These are phyloP conservation scores for Euspilapteryx auroguttella DNA, from an alignment of 2,888 invertebrate genomes.

Conservation along the genomic window DNA sequence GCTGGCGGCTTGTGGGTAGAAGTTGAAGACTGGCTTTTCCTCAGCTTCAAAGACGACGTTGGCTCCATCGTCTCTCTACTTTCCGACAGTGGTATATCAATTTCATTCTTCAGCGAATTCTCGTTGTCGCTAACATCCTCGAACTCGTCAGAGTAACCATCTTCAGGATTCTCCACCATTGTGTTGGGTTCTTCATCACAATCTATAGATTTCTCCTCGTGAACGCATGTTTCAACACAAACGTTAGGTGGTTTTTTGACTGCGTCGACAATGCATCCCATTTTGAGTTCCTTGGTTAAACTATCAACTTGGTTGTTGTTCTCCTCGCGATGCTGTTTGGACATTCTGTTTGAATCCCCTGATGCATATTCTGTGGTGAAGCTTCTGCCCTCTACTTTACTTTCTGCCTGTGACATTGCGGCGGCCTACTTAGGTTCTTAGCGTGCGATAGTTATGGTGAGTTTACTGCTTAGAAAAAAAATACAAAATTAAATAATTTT, in stretches of 20 bases:
- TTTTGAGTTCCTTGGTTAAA: conserved; percentile 39
- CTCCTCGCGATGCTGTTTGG: conserved; percentile 38
- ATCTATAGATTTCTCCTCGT: conserved; percentile 27
- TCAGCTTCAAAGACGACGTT: conserved; percentile 24
- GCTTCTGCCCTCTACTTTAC: conserved; percentile 22
- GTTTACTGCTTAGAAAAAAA: no score
- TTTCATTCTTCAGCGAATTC: no score
- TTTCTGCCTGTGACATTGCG: conserved; percentile 34
- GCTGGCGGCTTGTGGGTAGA: conserved; percentile 17
- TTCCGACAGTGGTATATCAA: no score
- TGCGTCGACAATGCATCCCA: conserved; percentile 49
- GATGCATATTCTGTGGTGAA: conserved; percentile 32
- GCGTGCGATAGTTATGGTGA: no score
- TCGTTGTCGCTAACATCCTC: conserved; percentile 41
- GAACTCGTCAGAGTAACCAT: conserved; percentile 47
- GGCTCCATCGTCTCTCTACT: no score
- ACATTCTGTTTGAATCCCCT: conserved; percentile 36
- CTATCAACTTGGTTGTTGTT: conserved; percentile 53
- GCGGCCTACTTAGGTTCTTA: no score
- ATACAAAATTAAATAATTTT: no score
- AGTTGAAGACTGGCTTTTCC: conserved; percentile 33
- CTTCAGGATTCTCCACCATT: conserved; percentile 15
- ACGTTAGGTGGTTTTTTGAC: conserved; percentile 41
- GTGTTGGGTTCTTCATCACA: conserved; percentile 16
- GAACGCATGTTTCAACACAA: conserved; percentile 40